Evolutionary conservation across 2,113 vertebrate species (phyloP).

Genomic region (Rhagologus leucostigma): DNA sequence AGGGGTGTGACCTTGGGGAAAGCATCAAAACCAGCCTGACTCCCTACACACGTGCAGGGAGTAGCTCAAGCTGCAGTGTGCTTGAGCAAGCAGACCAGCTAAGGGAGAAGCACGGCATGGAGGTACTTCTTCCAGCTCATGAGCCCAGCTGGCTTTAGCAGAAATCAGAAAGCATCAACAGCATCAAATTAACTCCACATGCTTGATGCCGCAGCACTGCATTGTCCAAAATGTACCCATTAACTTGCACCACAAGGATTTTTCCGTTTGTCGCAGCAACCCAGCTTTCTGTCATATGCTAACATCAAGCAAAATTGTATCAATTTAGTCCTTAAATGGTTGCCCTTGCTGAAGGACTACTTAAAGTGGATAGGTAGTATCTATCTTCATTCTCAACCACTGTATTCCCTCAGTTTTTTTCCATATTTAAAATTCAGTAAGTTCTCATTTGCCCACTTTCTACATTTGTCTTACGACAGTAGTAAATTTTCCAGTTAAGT

Average conservation of each 20-base stretch:
- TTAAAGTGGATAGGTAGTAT: neutral
- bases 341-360: neutral
- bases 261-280: neutral
- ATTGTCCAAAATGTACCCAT: neutral
- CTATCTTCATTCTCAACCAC: neutral
- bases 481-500: neutral
- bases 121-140: neutral
- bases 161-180: neutral
- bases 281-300: neutral
- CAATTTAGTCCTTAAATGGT: neutral
- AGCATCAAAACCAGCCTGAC: neutral
- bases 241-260: neutral
- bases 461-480: neutral
- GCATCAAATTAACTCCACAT: neutral
- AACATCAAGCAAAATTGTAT: neutral
- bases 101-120: neutral
- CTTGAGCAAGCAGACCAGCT: neutral
- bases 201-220: neutral
- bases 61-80: neutral
- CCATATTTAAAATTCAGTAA: neutral
- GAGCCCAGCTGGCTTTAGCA: neutral
- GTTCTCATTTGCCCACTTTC: neutral
- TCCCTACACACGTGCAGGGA: rapidly evolving
- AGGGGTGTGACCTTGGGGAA: neutral
- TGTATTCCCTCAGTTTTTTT: neutral